These are phyloP conservation scores for Phoxinus phoxinus DNA, from an alignment of 2,113 vertebrate genomes.

Conservation along the genomic window DNA sequence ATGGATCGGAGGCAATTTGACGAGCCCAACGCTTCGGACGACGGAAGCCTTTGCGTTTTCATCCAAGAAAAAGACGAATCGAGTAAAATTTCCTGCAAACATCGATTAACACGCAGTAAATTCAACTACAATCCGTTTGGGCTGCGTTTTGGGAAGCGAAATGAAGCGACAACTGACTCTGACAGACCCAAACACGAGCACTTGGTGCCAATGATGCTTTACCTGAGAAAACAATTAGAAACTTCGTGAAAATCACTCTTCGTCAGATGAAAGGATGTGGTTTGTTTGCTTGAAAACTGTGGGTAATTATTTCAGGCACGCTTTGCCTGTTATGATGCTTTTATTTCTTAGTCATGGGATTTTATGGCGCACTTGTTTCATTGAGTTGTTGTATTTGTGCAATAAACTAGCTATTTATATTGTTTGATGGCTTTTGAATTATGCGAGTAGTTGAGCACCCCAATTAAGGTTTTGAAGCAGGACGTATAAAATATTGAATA, in stretches of 20 bases:
- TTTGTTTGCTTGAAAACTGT: slow-evolving; percentile 15
- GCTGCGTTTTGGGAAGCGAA: slow-evolving; percentile 79
- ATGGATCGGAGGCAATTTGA: slow-evolving; percentile 42
- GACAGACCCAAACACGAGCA: slow-evolving; percentile 47
- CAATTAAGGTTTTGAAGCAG: background rate
- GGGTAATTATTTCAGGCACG: slow-evolving; percentile 22
- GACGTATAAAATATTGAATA: too few relatives aligned
- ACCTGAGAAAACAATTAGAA: slow-evolving; percentile 61
- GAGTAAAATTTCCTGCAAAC: slow-evolving; percentile 72
- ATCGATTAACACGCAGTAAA: slow-evolving; percentile 69
- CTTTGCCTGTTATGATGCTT: background rate
- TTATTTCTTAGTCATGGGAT: background rate
- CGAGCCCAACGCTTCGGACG: slow-evolving; percentile 57
- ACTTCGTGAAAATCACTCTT: slow-evolving; percentile 55
- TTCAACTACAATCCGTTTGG: slow-evolving; percentile 82
- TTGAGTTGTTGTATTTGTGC: slow-evolving; percentile 23
- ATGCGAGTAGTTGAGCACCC: background rate
- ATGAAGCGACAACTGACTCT: slow-evolving; percentile 35
- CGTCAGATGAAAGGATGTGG: background rate
- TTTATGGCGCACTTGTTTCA: background rate
- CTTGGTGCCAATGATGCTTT: slow-evolving; percentile 59
- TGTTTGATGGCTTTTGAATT: background rate
- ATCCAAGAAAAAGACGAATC: slow-evolving; percentile 67
- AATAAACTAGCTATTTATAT: slow-evolving; percentile 40
- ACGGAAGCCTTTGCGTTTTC: slow-evolving; percentile 71